Evolutionary conservation across 1,140 invertebrate species (phyloP), one percentile per base, ranked within the genome.

Genomic region (Zaprionus capensis): DNA sequence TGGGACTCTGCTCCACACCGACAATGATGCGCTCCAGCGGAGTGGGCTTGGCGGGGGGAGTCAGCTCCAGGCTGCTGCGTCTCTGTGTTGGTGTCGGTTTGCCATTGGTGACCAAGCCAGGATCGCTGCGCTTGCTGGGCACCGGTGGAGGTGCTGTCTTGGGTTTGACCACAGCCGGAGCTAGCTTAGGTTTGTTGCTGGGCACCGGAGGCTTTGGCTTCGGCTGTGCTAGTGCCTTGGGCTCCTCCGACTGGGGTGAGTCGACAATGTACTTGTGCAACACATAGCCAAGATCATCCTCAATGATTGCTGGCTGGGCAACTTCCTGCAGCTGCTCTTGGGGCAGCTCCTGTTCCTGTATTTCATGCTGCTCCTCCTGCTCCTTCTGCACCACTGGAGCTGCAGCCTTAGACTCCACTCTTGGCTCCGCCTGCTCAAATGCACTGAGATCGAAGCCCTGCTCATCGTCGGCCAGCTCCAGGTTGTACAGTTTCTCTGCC

Each of bases 21-120:
- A 92, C 82, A 64, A 92, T 92, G 44, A 92, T 91, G 49, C 91
- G 91, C 55, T 92, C 91, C 15, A 92, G 55, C 0, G 88, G 88
- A 38, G 85, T 82, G 14, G 84, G 88, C 34, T 88, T 82, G 12
- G 79, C 76, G 2, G 80, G 62, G 14, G 74, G 44, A 3, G 46
- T 58, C 44, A 49, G 20, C 59, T 90, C 85, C 36, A 80, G n/a
- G 20, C 85, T 88, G 64, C 91, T 78, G 61, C 91, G 81, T 41
- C 88, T 56, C 46, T 84, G 87, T 28, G 72, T 84, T 38, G 91
- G 84, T 41, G 71, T 90, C 6, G 76, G 82, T 34, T 88, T 86
- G 31, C n/a, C 51, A 20, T 0, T 41, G 4, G 46, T 0, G 4
- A 51, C 20, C 17, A 64, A 17, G n/a, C 56, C 51, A 7, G 71